Percentiles rank a stretch among this genome's conserved stretches.
Evolutionary conservation across 2,888 invertebrate genomes (phyloP).

Genomic region (Fragum fragum): DNA sequence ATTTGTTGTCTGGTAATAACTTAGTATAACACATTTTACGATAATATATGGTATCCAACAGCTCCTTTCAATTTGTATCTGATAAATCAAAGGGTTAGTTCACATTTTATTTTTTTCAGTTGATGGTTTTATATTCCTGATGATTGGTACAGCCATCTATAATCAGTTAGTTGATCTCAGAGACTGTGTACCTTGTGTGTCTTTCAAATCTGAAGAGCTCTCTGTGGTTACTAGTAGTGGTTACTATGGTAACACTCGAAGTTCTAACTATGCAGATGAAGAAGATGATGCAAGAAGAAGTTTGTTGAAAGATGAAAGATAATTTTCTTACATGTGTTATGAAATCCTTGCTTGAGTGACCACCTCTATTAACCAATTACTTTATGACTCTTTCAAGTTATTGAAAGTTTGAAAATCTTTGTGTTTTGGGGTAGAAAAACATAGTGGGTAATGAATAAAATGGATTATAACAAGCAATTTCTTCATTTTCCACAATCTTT

Average conservation of each 20-base stretch:
- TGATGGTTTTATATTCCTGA: constrained; percentile 83
- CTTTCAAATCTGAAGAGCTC: constrained; percentile 58
- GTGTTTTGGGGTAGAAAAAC: constrained; percentile 4
- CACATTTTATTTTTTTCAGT: constrained; percentile 70
- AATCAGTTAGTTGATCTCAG: constrained; percentile 79
- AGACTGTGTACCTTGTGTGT: constrained; percentile 78
- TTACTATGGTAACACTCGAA: constrained; percentile 68
- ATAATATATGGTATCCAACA: no score
- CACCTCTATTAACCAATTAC: background rate
- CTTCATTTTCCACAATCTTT: background rate
- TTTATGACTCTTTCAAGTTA: background rate
- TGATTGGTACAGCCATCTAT: constrained; percentile 83
- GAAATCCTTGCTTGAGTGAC: background rate
- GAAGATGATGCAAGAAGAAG: constrained; percentile 54
- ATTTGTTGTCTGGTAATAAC: no score
- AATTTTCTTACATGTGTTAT: no score
- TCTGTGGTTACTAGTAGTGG: constrained; percentile 14
- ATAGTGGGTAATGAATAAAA: background rate
- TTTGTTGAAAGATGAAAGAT: constrained; percentile 54
- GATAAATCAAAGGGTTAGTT: no score
- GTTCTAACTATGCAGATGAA: constrained; percentile 58
- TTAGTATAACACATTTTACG: no score
- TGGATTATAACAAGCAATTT: background rate
- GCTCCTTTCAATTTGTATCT: no score
- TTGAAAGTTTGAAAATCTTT: no score